Evolutionary conservation across 2,888 invertebrate genomes (phyloP).

Genomic region (Dryomyza anilis): DNA sequence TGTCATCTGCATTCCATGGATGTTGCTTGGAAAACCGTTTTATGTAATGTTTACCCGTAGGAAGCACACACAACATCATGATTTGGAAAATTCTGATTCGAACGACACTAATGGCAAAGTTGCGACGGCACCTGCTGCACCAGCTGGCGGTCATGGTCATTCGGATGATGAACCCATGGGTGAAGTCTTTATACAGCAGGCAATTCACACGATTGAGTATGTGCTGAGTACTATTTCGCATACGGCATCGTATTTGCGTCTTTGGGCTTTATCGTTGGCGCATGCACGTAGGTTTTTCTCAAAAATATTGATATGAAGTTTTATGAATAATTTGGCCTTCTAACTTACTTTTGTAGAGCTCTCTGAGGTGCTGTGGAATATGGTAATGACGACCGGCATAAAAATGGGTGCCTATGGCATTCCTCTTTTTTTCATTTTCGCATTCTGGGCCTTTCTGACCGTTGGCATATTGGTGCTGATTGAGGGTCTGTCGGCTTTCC

Average conservation of each 20-base stretch:
- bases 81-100: background rate
- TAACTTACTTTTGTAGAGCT: slow-evolving; percentile 71
- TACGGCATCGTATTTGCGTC: slow-evolving; percentile 92
- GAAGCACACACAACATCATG: slow-evolving; percentile 12
- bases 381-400: slow-evolving; percentile 83
- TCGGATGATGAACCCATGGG: slow-evolving; percentile 72
- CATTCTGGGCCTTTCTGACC: slow-evolving; percentile 88
- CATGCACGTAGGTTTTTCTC: slow-evolving; percentile 77
- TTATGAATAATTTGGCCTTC: background rate
- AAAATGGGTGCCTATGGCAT: slow-evolving; percentile 70
- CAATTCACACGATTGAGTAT: slow-evolving; percentile 96
- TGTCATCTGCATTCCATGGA: slow-evolving; percentile 87
- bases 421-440: slow-evolving; percentile 82
- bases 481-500: slow-evolving; percentile 98
- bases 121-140: background rate
- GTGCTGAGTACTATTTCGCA: slow-evolving; percentile 95
- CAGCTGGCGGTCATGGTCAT: slow-evolving; percentile 56
- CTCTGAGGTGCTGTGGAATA: slow-evolving; percentile 89
- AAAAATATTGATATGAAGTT: background rate
- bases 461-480: slow-evolving; percentile 95
- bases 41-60: slow-evolving; percentile 68
- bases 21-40: slow-evolving; percentile 91
- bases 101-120: background rate
- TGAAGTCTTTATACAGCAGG: slow-evolving; percentile 90
- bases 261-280: slow-evolving; percentile 95